phyloP scores from a whole-genome alignment of 2,888 invertebrate genomes.

The Drosophila percnosoma region DNA sequence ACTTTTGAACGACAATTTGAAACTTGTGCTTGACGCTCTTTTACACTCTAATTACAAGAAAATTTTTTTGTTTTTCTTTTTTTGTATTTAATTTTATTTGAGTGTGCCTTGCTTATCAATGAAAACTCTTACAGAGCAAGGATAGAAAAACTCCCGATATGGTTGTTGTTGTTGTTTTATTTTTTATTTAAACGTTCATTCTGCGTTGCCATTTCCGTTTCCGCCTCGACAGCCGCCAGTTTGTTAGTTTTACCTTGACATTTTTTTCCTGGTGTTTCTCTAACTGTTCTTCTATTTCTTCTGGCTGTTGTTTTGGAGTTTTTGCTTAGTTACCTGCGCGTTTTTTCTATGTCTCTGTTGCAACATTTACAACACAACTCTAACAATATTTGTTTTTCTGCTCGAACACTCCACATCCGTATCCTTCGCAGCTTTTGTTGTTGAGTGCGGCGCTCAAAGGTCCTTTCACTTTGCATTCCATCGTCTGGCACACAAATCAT shows the following conservation, averaged over 20 bases:
- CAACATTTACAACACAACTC: slow-evolving; percentile 60
- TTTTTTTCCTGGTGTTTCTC: slow-evolving; percentile 59
- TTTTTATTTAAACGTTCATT: slow-evolving; percentile 50
- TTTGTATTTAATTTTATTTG: slow-evolving; percentile 18
- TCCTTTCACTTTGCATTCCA: slow-evolving; percentile 69
- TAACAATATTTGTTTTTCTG: slow-evolving; percentile 77
- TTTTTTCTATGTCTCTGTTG: slow-evolving; percentile 32
- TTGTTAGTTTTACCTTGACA: slow-evolving; percentile 79
- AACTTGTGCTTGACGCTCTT: slow-evolving; percentile 65
- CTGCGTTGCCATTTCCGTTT: slow-evolving; percentile 70
- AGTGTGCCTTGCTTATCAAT: slow-evolving; percentile 62
- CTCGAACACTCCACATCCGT: slow-evolving; percentile 39
- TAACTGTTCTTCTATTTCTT: slow-evolving; percentile 28
- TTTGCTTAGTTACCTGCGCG: slow-evolving; percentile 51
- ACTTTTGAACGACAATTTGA: slow-evolving; percentile 77
- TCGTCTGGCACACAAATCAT: slow-evolving; percentile 68
- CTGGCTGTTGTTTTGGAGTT: slow-evolving; percentile 32
- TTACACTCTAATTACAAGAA: slow-evolving; percentile 70
- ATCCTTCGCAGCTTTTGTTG: slow-evolving; percentile 46
- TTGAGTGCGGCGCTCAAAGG: slow-evolving; percentile 30
- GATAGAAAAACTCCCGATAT: slow-evolving; percentile 51
- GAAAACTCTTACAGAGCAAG: slow-evolving; percentile 40
- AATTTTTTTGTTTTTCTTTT: slow-evolving; percentile 51
- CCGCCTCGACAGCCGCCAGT: slow-evolving; percentile 60
- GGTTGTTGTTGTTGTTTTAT: neutral